Base-by-base conservation (phyloP, 2,113 vertebrate species). In the Ageneiosus marmoratus region DNA sequence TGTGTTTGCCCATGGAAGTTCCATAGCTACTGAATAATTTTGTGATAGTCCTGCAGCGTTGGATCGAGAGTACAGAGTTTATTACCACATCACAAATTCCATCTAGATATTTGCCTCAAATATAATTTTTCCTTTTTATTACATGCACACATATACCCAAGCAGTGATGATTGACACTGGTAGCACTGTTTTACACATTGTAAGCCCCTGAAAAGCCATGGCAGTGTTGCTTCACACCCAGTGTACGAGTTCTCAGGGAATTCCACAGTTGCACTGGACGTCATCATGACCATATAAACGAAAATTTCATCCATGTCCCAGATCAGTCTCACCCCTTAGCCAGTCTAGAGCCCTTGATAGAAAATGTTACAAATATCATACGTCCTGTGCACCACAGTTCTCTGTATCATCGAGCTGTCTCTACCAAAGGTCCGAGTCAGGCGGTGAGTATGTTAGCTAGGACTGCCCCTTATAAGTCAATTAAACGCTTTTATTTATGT, bases 221-320 rank as follows among this genome's bases (percentile, higher is more conserved):
- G 44, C 87, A 80, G 86, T 62, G 18, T 88, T 69, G 79, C 82
- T 86, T 88, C 89, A 89, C 82, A 51, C 90, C 91, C 89, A 89
- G 91, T 92, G 89, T 87, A 89, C 88, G 91, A 86, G 91, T 89
- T 93, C 94, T 95, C 94, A 94, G 93, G 93, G 92, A 94, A 90
- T 93, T 90, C 90, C 88, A 88, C 90, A 88, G 90, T 90, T 90
- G 86, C 87, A 91, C 90, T 88, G 89, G 91, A 88, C 81, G 76
- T 80, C 70, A 72, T 73, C 83, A 85, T 55, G 24, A 81, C 83
- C 34, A 37, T 63, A 78, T 79, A 32, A 73, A 80, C 51, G n/a
- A 51, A 60, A 75, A 75, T 48, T 37, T n/a, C 72, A 24, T 63
- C 46, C 74, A 70, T 69, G 69, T 72, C 77, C 75, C 37, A 20